Percentiles rank a stretch among this genome's conserved stretches.
phyloP scores from a whole-genome alignment of 2,888 invertebrate species.

The Mesochorus sp. region DNA sequence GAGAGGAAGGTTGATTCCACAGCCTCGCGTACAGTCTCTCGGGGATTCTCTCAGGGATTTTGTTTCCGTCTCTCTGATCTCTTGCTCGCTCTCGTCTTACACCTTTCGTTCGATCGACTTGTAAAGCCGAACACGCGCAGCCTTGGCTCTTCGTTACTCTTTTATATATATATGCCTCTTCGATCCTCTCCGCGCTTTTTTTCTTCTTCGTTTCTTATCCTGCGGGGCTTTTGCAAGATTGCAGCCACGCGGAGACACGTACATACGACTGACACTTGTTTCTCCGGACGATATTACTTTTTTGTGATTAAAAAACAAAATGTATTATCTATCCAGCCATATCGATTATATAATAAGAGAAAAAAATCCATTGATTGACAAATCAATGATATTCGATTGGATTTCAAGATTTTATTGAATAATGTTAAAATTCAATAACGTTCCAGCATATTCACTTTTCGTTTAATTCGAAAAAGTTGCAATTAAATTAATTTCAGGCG shows the following conservation, averaged over 20 bases:
- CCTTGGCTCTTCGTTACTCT: slow-evolving; percentile 35
- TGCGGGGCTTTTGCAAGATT: slow-evolving; percentile 23
- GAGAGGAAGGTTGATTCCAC: slow-evolving; percentile 4
- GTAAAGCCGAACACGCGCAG: slow-evolving; percentile 59
- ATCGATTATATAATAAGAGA: too few relatives aligned
- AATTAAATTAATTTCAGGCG: too few relatives aligned
- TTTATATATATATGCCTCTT: slow-evolving; percentile 24
- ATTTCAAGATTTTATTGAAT: background rate
- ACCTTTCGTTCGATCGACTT: slow-evolving; percentile 52
- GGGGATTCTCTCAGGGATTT: slow-evolving; percentile 49
- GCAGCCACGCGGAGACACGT: slow-evolving; percentile 9
- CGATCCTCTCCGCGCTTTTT: slow-evolving; percentile 17
- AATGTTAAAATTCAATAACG: background rate
- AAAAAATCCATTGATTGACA: too few relatives aligned
- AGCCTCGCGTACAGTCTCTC: slow-evolving; percentile 35
- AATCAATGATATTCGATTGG: background rate
- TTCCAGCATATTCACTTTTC: too few relatives aligned
- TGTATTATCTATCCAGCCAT: too few relatives aligned
- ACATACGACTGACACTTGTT: slow-evolving; percentile 20
- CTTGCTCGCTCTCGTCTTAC: slow-evolving; percentile 35
- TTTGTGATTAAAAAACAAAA: background rate
- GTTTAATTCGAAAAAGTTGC: too few relatives aligned
- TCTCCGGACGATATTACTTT: background rate
- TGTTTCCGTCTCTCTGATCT: slow-evolving; percentile 43
- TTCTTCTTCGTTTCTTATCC: slow-evolving; percentile 8